Conservation (phyloP, 2,888 invertebrate genomes). For the Drosophila crucigera region DNA sequence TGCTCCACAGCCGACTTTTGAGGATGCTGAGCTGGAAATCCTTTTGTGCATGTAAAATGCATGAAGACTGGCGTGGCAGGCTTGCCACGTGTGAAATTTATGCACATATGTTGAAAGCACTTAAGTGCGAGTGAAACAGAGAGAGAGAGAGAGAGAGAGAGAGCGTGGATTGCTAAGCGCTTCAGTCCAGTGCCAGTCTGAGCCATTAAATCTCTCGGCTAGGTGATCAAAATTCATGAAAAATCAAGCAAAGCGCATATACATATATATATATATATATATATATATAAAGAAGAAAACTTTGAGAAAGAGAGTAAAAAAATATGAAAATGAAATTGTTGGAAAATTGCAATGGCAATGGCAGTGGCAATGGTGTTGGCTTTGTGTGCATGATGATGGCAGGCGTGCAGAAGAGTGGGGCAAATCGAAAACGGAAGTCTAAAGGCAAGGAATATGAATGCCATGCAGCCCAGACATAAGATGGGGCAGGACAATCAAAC, state of each 20-base stretch:
- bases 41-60: constrained; percentile 74
- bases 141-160: neutral
- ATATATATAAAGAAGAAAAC: constrained; percentile 32
- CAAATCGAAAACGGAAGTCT: neutral
- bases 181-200: constrained; percentile 19
- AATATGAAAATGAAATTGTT: constrained; percentile 67
- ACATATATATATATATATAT: constrained; percentile 15
- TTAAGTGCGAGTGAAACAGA: constrained; percentile 28
- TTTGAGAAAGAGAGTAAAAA: constrained; percentile 36
- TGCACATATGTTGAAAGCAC: constrained; percentile 77
- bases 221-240: constrained; percentile 66
- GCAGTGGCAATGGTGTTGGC: neutral
- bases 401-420: neutral
- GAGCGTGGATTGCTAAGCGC: constrained; percentile 1
- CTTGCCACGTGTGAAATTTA: constrained; percentile 79
- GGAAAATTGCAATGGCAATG: constrained; percentile 59
- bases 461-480: constrained; percentile 26
- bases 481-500: constrained; percentile 44
- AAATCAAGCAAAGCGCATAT: constrained; percentile 56
- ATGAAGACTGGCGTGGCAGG: constrained; percentile 51
- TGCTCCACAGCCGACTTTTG: constrained; percentile 1
- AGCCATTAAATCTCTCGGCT: constrained; percentile 51
- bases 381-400: constrained; percentile 1
- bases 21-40: constrained; percentile 56
- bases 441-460: constrained; percentile 17